These are phyloP conservation scores for Acholoe squamosa DNA, from an alignment of 2,888 invertebrate genomes.

Conservation along the genomic window DNA sequence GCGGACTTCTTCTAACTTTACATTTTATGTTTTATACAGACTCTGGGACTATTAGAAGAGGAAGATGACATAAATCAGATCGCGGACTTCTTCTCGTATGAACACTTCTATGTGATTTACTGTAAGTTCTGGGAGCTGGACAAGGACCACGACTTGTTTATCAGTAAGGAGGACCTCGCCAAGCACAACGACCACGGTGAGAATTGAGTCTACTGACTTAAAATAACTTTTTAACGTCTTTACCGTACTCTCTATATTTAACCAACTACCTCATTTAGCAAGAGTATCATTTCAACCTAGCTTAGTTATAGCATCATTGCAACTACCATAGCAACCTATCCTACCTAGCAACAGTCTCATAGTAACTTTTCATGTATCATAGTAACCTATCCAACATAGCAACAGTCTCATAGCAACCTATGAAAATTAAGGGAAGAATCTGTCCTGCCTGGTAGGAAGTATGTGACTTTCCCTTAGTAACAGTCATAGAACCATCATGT, in stretches of 20 bases:
- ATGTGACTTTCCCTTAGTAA: too few relatives aligned
- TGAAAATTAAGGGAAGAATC: too few relatives aligned
- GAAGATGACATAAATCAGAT: slow-evolving; percentile 98
- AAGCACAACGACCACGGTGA: slow-evolving; percentile 97
- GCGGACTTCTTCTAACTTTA: too few relatives aligned
- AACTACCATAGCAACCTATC: too few relatives aligned
- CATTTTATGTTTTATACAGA: slow-evolving; percentile 71
- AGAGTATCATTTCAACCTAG: too few relatives aligned
- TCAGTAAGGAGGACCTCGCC: slow-evolving; percentile 95
- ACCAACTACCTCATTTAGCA: neutral
- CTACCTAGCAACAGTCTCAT: too few relatives aligned
- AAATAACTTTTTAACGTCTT: neutral
- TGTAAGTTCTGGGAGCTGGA: slow-evolving; percentile 99
- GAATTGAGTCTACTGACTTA: slow-evolving; percentile 67
- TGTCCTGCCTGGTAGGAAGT: too few relatives aligned
- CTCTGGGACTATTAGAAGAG: slow-evolving; percentile 91
- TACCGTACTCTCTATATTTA: slow-evolving; percentile 3
- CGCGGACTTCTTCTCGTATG: slow-evolving; percentile 93
- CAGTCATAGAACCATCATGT: too few relatives aligned
- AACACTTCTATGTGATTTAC: slow-evolving; percentile 99
- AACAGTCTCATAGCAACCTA: too few relatives aligned
- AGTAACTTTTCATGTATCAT: too few relatives aligned
- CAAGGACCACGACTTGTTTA: slow-evolving; percentile 97
- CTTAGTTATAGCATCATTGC: too few relatives aligned
- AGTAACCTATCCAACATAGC: too few relatives aligned